Percentiles rank a stretch among this genome's conserved stretches.
These are phyloP conservation scores for Dolichoris vasculosae DNA, from an alignment of 1,140 invertebrate genomes.

Conservation along the genomic window DNA sequence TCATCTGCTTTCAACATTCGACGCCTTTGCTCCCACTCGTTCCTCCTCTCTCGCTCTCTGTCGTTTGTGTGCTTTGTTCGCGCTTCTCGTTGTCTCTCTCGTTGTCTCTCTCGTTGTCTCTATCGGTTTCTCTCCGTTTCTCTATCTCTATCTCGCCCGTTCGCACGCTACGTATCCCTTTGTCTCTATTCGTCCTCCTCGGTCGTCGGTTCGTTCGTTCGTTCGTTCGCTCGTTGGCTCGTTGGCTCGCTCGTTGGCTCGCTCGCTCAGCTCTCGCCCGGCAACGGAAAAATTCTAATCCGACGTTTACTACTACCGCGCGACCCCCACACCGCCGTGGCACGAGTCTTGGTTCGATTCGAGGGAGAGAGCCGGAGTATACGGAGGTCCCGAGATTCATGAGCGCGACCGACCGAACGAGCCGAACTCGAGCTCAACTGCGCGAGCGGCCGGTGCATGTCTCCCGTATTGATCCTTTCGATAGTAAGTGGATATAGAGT, in stretches of 20 bases:
- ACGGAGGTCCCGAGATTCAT: constrained; percentile 56
- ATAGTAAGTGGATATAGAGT: constrained; percentile 63
- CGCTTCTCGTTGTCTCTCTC: constrained; percentile 27
- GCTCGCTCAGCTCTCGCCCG: constrained; percentile 21
- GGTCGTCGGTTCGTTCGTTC: no score
- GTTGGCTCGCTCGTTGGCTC: no score
- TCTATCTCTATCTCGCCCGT: neutral
- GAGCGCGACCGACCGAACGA: constrained; percentile 44
- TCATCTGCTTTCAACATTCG: constrained; percentile 35
- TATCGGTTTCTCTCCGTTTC: neutral
- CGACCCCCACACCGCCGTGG: constrained; percentile 50
- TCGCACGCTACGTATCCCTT: constrained; percentile 3
- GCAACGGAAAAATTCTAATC: constrained; percentile 41
- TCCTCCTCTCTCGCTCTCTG: neutral
- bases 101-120: constrained; percentile 5
- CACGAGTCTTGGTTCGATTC: neutral
- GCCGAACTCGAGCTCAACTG: neutral
- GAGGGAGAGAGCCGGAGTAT: constrained; percentile 10
- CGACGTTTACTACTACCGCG: constrained; percentile 43
- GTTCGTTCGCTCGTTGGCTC: no score
- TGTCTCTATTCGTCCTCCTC: neutral
- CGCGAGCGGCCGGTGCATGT: constrained; percentile 58
- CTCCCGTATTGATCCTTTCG: constrained; percentile 68
- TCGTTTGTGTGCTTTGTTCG: neutral
- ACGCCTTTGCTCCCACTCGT: constrained; percentile 52